Percentiles rank a stretch among this genome's conserved stretches.
Conservation (phyloP, 2,797 vertebrate genomes). For the Lophotriccus pileatus region DNA sequence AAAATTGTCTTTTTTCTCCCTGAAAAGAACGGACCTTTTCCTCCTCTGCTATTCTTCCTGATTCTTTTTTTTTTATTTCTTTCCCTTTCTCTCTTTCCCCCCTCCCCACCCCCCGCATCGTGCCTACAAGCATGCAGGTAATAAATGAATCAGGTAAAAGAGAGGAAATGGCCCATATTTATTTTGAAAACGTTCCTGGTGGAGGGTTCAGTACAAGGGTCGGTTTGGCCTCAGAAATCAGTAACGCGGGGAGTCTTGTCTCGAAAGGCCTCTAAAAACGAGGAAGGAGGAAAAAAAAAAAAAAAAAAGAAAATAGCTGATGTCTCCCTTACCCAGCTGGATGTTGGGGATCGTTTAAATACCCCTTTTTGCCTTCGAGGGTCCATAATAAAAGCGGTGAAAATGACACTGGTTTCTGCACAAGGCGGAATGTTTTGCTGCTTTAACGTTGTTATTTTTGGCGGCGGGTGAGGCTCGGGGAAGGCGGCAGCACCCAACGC, state of each 20-base stretch:
- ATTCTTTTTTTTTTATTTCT: neutral
- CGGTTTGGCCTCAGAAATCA: neutral
- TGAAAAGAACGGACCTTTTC: neutral
- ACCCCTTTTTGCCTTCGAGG: constrained; percentile 15
- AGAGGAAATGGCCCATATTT: neutral
- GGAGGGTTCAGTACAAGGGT: neutral
- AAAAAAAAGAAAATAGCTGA: neutral
- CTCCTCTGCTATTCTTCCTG: neutral
- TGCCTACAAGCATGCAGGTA: neutral
- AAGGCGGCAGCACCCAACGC: neutral
- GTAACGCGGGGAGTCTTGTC: neutral
- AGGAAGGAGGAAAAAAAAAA: neutral
- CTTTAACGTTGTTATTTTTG: neutral
- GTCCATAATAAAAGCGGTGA: constrained; percentile 12
- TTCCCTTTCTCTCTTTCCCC: rapidly evolving
- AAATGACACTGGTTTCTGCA: constrained; percentile 23
- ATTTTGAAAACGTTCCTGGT: neutral
- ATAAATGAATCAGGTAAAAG: neutral
- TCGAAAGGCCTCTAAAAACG: constrained; percentile 14
- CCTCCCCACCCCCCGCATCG: no score
- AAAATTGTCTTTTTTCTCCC: neutral
- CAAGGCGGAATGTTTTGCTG: neutral
- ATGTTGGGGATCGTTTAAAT: constrained; percentile 53
- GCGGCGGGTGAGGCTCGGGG: neutral
- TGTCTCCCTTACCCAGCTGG: constrained; percentile 42